A percentile compares a stretch with the other conserved stretches of the same genome.
Evolutionary conservation across 2,797 vertebrate species (phyloP).

Genomic region (Diplodus sargus): DNA sequence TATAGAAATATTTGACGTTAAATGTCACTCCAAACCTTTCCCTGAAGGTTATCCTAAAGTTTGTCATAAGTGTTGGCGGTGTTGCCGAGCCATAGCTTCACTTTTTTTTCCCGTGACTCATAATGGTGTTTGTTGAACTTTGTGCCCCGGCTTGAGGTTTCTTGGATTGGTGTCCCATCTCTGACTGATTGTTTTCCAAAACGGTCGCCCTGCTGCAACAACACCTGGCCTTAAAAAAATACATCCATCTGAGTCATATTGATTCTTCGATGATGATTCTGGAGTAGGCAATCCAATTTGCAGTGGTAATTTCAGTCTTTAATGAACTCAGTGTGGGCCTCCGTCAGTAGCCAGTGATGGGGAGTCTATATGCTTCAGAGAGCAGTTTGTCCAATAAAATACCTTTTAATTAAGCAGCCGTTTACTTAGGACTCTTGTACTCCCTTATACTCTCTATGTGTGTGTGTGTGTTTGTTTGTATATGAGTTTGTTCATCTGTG

Average conservation of each 20-base stretch:
- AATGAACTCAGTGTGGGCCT: constrained; percentile 53
- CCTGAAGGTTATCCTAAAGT: background rate
- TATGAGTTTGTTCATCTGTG: constrained; percentile 23
- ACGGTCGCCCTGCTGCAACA: constrained; percentile 9
- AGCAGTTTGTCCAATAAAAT: constrained; percentile 52
- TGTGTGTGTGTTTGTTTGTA: constrained; percentile 19
- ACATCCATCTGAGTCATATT: constrained; percentile 8
- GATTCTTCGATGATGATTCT: constrained; percentile 42
- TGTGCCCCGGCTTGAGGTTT: constrained; percentile 28
- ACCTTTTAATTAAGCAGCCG: constrained; percentile 63
- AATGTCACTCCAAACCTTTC: background rate
- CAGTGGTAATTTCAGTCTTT: constrained; percentile 62
- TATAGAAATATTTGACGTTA: background rate
- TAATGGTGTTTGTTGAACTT: constrained; percentile 42
- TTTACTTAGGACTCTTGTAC: constrained; percentile 41
- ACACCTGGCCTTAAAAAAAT: constrained; percentile 24
- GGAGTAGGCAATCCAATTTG: constrained; percentile 17
- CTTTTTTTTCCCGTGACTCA: constrained; percentile 14
- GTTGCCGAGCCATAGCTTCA: background rate
- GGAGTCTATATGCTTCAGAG: constrained; percentile 40
- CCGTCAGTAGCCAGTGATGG: constrained; percentile 47
- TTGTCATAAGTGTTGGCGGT: background rate
- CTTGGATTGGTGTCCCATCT: constrained; percentile 27
- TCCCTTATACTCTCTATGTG: background rate
- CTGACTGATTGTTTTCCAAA: constrained; percentile 33